Percentiles rank a stretch among this genome's conserved stretches.
Conservation (phyloP, 2,888 invertebrate species). For the Allygus modestus region DNA sequence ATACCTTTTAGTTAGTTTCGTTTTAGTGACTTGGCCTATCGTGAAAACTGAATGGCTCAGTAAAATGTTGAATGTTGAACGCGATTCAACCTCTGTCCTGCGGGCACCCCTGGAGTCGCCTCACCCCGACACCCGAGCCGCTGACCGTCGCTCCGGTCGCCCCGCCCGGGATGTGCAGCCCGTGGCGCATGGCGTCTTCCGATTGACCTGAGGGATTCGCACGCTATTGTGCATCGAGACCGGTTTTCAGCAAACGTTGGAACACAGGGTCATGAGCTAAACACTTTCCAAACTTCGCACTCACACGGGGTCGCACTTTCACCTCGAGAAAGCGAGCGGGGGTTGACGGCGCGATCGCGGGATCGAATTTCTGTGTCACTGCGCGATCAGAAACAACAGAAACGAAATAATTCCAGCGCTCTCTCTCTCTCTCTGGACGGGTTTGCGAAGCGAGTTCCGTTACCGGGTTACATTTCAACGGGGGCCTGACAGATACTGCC, state of each 20-base stretch:
- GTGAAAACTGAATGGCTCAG: too few species aligned
- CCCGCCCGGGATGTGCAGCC: too few species aligned
- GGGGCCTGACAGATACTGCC: conserved; percentile 18
- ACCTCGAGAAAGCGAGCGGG: conserved; percentile 8
- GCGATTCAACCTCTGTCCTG: too few species aligned
- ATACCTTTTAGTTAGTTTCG: too few species aligned
- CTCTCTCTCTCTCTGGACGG: conserved; percentile 7
- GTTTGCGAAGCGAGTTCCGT: conserved; percentile 41
- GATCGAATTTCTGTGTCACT: conserved; percentile 39
- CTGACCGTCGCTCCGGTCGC: too few species aligned
- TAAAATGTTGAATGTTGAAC: too few species aligned
- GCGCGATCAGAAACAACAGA: conserved; percentile 33
- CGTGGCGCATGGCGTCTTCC: too few species aligned
- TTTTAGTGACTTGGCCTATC: too few species aligned
- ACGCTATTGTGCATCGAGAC: conserved; percentile 1
- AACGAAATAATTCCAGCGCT: conserved; percentile 11
- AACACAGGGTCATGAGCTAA: conserved; percentile 27
- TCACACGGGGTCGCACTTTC: conserved; percentile 21
- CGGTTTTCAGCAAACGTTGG: background rate
- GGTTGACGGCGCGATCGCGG: conserved; percentile 15
- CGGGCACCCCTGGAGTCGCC: too few species aligned
- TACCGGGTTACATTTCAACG: conserved; percentile 19
- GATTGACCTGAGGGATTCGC: too few species aligned
- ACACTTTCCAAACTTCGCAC: conserved; percentile 35
- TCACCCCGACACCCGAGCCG: too few species aligned